Evolutionary conservation across 2,888 invertebrate genomes (phyloP).

Genomic region (Melanargia galathea): DNA sequence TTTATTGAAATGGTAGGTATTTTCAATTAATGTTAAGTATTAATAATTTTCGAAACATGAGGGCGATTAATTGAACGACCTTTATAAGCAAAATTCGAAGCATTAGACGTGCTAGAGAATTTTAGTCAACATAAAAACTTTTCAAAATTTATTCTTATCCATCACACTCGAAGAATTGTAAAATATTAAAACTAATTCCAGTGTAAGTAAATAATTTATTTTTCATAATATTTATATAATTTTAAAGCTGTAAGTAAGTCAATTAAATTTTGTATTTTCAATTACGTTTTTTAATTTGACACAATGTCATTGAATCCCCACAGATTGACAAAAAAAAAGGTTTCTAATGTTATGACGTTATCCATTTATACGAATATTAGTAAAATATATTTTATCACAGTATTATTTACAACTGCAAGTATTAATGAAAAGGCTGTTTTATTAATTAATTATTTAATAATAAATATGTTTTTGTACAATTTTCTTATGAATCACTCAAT

Average conservation of each 20-base stretch:
- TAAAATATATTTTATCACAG: slow-evolving; percentile 5
- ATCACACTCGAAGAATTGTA: neutral
- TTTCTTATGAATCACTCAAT: slow-evolving; percentile 12
- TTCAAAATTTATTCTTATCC: too few relatives aligned
- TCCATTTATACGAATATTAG: neutral
- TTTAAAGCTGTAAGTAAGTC: neutral
- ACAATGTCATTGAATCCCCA: slow-evolving; percentile 9
- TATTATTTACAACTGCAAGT: slow-evolving; percentile 27
- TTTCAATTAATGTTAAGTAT: too few relatives aligned
- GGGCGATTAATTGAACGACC: too few relatives aligned
- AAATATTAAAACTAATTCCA: neutral
- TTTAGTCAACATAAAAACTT: too few relatives aligned
- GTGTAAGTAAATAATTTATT: neutral
- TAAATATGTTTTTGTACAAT: slow-evolving; percentile 12
- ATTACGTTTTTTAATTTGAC: slow-evolving; percentile 18
- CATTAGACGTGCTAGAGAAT: too few relatives aligned
- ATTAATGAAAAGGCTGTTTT: slow-evolving; percentile 29
- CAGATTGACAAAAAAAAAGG: neutral
- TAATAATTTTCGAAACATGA: too few relatives aligned
- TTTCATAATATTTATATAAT: slow-evolving; percentile 3
- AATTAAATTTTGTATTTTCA: slow-evolving; percentile 20
- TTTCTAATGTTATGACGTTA: neutral
- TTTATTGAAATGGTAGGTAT: too few relatives aligned
- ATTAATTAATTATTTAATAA: slow-evolving; percentile 18
- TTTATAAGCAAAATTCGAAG: too few relatives aligned